Percentiles rank a stretch among this genome's conserved stretches.
Conservation (phyloP, 2,888 invertebrate genomes). For the Cheilosia urbana region DNA sequence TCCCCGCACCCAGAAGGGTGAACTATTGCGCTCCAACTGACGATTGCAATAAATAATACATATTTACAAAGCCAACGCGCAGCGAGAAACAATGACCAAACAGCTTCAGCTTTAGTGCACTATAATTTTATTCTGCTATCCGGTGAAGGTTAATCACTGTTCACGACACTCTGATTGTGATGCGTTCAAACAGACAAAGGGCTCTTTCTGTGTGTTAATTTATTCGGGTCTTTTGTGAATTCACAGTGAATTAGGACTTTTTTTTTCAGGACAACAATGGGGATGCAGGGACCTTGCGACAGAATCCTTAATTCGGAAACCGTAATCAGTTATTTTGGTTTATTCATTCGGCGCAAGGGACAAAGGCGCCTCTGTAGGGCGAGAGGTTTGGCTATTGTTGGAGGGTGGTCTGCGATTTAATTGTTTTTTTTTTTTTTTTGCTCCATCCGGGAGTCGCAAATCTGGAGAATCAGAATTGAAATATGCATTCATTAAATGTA, state of each 20-base stretch:
- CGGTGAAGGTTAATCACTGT: conserved; percentile 35
- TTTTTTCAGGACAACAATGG: conserved; percentile 26
- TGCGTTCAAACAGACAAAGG: conserved; percentile 16
- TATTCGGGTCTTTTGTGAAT: conserved; percentile 34
- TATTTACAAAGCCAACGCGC: conserved; percentile 1
- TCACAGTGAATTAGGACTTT: conserved; percentile 34
- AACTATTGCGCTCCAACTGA: conserved; percentile 15
- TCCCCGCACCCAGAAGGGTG: not conserved
- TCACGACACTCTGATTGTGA: conserved; percentile 23
- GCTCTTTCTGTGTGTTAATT: conserved; percentile 25
- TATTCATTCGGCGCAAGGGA: conserved; percentile 29
- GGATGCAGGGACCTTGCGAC: not conserved
- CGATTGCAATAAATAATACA: conserved; percentile 34
- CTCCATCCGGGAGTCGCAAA: not conserved
- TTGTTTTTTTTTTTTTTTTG: conserved; percentile 22
- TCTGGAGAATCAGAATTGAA: conserved; percentile 3
- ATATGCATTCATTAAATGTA: conserved; percentile 34
- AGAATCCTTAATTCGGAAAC: conserved; percentile 34
- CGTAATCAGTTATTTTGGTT: conserved; percentile 51
- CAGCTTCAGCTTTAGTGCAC: not conserved
- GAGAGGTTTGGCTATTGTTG: conserved; percentile 6
- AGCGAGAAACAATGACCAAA: not conserved
- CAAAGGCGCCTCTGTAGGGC: conserved; percentile 9
- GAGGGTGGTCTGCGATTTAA: conserved; percentile 8
- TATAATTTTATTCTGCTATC: not conserved